Evolutionary conservation across 2,888 invertebrate genomes (phyloP).

Genomic region (Dascillus cervinus): DNA sequence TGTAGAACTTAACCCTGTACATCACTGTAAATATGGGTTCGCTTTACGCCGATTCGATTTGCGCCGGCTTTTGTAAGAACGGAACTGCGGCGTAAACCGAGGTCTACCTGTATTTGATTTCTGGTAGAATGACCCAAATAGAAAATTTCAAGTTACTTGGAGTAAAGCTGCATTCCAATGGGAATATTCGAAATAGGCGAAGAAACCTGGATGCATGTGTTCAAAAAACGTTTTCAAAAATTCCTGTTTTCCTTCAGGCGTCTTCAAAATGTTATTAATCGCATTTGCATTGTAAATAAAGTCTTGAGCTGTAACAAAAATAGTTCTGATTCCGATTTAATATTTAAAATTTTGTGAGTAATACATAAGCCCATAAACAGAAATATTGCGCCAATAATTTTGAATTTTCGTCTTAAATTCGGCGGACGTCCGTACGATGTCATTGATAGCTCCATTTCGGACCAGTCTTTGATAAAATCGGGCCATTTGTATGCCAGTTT

Average conservation of each 20-base stretch:
- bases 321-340: too few relatives aligned
- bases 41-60: too few relatives aligned
- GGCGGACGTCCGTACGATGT: slow-evolving; percentile 3
- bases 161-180: slow-evolving; percentile 9
- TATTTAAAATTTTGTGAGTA: too few relatives aligned
- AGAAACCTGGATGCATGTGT: slow-evolving; percentile 8
- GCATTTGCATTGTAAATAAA: slow-evolving; percentile 6
- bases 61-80: too few relatives aligned
- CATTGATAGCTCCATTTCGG: slow-evolving; percentile 12
- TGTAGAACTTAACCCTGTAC: too few relatives aligned
- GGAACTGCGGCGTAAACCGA: too few relatives aligned
- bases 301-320: slow-evolving; percentile 10
- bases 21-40: too few relatives aligned
- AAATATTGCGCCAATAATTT: slow-evolving; percentile 6
- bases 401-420: slow-evolving; percentile 7
- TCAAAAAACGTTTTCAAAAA: slow-evolving; percentile 7
- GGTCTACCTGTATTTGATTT: too few relatives aligned
- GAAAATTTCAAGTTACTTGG: too few relatives aligned
- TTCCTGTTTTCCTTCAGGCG: background rate
- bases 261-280: slow-evolving; percentile 3
- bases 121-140: too few relatives aligned
- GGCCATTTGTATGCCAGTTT: slow-evolving; percentile 11
- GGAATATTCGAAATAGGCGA: slow-evolving; percentile 6
- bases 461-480: slow-evolving; percentile 12
- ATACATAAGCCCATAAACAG: slow-evolving; percentile 9